Evolutionary conservation across 2,797 vertebrate genomes (phyloP).

Genomic region (Fratercula arctica): DNA sequence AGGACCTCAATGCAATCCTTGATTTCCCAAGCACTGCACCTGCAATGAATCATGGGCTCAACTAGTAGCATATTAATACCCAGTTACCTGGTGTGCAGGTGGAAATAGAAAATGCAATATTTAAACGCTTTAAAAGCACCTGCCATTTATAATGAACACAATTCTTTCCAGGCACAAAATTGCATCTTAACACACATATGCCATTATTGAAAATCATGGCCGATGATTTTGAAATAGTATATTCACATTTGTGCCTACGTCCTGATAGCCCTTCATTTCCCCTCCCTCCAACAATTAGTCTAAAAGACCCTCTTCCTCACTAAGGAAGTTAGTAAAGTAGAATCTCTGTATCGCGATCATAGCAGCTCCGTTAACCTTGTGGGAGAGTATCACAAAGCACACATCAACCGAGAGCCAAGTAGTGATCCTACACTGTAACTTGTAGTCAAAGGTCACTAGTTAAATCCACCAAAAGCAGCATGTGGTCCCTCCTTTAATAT

Average conservation of each 20-base stretch:
- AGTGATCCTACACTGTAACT: not conserved
- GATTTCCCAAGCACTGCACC: constrained; percentile 70
- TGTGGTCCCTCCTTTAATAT: not conserved
- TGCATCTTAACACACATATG: constrained; percentile 47
- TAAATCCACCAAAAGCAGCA: not conserved
- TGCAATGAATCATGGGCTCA: constrained; percentile 64
- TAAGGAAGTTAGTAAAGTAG: not conserved
- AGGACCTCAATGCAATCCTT: constrained; percentile 66
- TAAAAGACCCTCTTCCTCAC: constrained; percentile 31
- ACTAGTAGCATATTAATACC: constrained; percentile 67
- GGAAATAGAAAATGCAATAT: constrained; percentile 60
- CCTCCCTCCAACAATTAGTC: constrained; percentile 10
- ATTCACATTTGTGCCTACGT: constrained; percentile 28
- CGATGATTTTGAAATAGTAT: constrained; percentile 18
- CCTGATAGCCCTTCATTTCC: constrained; percentile 18
- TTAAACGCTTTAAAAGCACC: constrained; percentile 61
- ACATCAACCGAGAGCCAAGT: not conserved
- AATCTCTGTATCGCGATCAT: not conserved
- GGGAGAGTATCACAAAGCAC: not conserved
- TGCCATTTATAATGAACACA: constrained; percentile 59
- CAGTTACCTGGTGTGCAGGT: constrained; percentile 64
- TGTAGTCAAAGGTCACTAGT: not conserved
- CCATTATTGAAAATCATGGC: constrained; percentile 52
- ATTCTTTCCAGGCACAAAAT: constrained; percentile 56
- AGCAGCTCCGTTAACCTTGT: not conserved